These are phyloP conservation scores for Leptobrachium ailaonicum DNA, from an alignment of 2,113 vertebrate genomes.

Conservation along the genomic window DNA sequence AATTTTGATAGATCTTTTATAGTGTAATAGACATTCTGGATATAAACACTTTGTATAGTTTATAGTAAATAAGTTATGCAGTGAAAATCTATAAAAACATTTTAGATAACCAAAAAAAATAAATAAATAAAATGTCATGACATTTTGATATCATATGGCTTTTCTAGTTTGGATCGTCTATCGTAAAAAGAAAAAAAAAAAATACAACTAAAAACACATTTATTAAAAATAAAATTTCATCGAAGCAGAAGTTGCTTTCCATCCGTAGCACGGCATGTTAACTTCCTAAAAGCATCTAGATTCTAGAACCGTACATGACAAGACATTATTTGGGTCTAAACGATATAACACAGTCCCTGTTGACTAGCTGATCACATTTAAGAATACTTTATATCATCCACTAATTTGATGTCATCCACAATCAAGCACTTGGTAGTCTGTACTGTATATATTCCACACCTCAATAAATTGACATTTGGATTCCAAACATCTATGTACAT, in stretches of 20 bases:
- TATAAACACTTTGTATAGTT: constrained; percentile 59
- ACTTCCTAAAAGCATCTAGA: constrained; percentile 67
- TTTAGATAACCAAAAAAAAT: constrained; percentile 67
- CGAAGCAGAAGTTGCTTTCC: constrained; percentile 68
- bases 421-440: constrained; percentile 60
- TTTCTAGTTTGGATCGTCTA: constrained; percentile 68
- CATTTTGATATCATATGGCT: constrained; percentile 76
- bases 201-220: constrained; percentile 35
- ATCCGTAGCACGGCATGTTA: constrained; percentile 72
- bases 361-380: constrained; percentile 66
- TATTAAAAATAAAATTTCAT: constrained; percentile 59
- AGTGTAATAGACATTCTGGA: constrained; percentile 63
- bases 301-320: constrained; percentile 75
- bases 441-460: constrained; percentile 53
- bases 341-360: constrained; percentile 72
- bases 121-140: constrained; percentile 56
- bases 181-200: constrained; percentile 65
- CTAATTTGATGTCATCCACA: constrained; percentile 62
- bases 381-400: constrained; percentile 54
- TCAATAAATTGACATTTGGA: constrained; percentile 54
- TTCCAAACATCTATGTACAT: constrained; percentile 69
- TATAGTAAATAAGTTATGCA: constrained; percentile 45
- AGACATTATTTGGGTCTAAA: constrained; percentile 74
- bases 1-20: constrained; percentile 53
- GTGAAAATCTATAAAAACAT: constrained; percentile 69